phyloP scores from a whole-genome alignment of 2,113 vertebrate genomes.

The Casuarius casuarius region DNA sequence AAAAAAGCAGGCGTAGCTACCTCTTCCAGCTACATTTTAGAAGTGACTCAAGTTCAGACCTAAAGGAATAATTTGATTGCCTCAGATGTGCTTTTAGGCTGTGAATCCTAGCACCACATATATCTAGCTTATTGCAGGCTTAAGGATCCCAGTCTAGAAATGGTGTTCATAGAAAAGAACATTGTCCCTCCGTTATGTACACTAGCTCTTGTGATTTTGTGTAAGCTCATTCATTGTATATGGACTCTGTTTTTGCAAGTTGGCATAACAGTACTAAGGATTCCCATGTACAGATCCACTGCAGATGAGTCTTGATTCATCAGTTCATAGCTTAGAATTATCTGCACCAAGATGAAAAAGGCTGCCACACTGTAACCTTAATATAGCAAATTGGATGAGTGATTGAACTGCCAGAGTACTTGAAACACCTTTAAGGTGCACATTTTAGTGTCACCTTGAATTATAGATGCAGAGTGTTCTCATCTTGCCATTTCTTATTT shows the following conservation, averaged over 20 bases:
- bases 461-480: not conserved
- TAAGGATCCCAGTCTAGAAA: too few relatives aligned
- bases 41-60: not conserved
- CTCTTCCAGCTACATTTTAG: too few relatives aligned
- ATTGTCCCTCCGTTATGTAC: fast-evolving
- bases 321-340: not conserved
- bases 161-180: fast-evolving
- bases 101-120: not conserved
- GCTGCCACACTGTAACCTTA: not conserved
- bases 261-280: not conserved
- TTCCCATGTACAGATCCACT: not conserved
- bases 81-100: not conserved
- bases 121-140: fast-evolving
- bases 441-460: not conserved
- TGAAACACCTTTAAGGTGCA: not conserved
- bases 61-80: fast-evolving
- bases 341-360: not conserved
- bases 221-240: not conserved
- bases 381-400: not conserved
- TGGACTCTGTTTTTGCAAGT: not conserved
- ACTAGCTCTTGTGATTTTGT: fast-evolving
- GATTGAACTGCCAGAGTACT: too few relatives aligned
- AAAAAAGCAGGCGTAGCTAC: not conserved
- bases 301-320: not conserved
- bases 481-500: not conserved